A percentile compares a stretch with the other conserved stretches of the same genome.
phyloP scores from a whole-genome alignment of 2,888 invertebrate genomes.

The Onchidella celtica region DNA sequence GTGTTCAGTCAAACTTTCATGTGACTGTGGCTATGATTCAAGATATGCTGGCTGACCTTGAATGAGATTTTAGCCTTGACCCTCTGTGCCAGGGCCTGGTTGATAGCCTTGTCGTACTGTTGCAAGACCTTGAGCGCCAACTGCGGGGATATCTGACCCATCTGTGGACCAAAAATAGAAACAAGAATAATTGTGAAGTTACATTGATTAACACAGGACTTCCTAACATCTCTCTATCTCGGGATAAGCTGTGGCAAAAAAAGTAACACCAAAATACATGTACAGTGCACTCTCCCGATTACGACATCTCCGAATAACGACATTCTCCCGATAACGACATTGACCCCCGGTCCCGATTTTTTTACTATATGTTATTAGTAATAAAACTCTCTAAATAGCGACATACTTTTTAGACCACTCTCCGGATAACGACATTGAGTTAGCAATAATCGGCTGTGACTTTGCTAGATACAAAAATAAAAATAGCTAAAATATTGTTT shows the following conservation, averaged over 20 bases:
- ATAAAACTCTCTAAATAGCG: too few species aligned
- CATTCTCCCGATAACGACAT: too few species aligned
- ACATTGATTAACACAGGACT: background rate
- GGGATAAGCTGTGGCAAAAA: background rate
- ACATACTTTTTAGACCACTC: too few species aligned
- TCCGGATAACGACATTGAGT: too few species aligned
- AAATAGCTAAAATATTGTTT: too few species aligned
- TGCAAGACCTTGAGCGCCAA: constrained; percentile 95
- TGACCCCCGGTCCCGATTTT: too few species aligned
- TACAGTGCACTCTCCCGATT: too few species aligned
- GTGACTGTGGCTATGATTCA: background rate
- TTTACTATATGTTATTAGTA: too few species aligned
- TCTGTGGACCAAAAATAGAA: constrained; percentile 83
- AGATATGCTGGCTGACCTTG: constrained; percentile 84
- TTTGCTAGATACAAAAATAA: too few species aligned
- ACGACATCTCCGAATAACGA: too few species aligned
- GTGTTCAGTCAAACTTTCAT: background rate
- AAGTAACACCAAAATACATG: too few species aligned
- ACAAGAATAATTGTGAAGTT: background rate
- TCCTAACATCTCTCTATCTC: background rate
- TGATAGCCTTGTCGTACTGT: constrained; percentile 98
- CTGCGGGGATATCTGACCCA: constrained; percentile 96
- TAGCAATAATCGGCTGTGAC: too few species aligned
- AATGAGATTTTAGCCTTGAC: constrained; percentile 97
- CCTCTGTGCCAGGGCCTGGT: constrained; percentile 90